phyloP scores from a whole-genome alignment of 2,888 invertebrate genomes.

The Cepaea hortensis region DNA sequence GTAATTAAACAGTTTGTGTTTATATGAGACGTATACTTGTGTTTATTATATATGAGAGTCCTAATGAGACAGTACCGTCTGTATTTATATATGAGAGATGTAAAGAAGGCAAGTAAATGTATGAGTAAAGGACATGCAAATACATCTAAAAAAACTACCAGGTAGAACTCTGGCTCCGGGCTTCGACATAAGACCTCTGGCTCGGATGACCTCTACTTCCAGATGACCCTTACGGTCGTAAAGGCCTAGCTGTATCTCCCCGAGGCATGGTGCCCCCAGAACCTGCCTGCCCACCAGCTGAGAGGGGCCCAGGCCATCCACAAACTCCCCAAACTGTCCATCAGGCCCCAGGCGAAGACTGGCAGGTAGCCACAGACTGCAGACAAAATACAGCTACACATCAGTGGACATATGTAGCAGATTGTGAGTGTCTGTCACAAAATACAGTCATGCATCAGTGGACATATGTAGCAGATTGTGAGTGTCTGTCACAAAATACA shows the following conservation, averaged over 20 bases:
- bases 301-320: conserved; percentile 96
- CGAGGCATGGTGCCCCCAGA: conserved; percentile 94
- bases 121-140: no score
- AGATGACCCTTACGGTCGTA: conserved; percentile 96
- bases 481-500: no score
- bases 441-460: no score
- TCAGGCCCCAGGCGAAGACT: conserved; percentile 79
- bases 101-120: no score
- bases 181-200: conserved; percentile 93
- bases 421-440: no score
- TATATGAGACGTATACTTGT: no score
- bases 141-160: conserved; percentile 76
- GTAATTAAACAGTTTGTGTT: no score
- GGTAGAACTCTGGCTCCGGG: conserved; percentile 83
- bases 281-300: conserved; percentile 98
- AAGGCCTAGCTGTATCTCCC: conserved; percentile 96
- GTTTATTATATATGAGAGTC: no score
- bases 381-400: conserved; percentile 43
- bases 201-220: conserved; percentile 97
- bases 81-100: no score
- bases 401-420: neutral
- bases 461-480: no score
- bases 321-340: conserved; percentile 91
- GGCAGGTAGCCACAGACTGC: conserved; percentile 72
- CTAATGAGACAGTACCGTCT: no score